phyloP scores from a whole-genome alignment of 2,797 vertebrate genomes.

The Gymnodraco acuticeps region DNA sequence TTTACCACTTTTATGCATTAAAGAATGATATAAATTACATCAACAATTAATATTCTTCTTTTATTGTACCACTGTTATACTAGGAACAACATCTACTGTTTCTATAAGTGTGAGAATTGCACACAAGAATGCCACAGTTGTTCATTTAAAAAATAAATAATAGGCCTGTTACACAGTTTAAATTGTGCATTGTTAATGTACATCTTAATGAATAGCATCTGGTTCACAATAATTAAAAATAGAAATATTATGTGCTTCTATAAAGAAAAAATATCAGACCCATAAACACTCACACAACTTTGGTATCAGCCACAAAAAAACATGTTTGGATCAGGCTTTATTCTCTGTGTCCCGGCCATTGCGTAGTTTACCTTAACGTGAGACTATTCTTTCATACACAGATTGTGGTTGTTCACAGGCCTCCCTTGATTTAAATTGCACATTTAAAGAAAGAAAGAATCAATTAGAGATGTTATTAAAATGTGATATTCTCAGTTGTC shows the following conservation, averaged over 20 bases:
- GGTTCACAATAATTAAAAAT: too few species aligned
- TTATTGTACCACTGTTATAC: neutral
- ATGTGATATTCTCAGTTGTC: neutral
- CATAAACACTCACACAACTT: neutral
- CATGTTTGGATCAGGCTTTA: neutral
- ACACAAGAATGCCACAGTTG: neutral
- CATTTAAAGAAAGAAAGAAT: neutral
- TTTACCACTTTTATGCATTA: neutral
- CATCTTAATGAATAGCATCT: neutral
- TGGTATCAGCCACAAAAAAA: neutral
- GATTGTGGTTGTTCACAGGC: neutral
- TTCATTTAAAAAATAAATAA: neutral
- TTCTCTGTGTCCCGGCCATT: neutral
- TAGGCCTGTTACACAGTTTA: too few species aligned
- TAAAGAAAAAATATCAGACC: too few species aligned
- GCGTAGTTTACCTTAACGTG: too few species aligned
- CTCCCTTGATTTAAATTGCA: neutral
- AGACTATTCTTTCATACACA: too few species aligned
- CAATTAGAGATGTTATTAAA: neutral
- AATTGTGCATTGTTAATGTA: neutral
- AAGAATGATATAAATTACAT: neutral
- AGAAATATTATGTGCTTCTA: too few species aligned
- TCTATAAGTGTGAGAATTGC: too few species aligned
- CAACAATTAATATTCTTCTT: neutral
- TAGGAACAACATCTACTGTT: neutral